phyloP scores from a whole-genome alignment of 2,888 invertebrate species.

The Andrena camellia region DNA sequence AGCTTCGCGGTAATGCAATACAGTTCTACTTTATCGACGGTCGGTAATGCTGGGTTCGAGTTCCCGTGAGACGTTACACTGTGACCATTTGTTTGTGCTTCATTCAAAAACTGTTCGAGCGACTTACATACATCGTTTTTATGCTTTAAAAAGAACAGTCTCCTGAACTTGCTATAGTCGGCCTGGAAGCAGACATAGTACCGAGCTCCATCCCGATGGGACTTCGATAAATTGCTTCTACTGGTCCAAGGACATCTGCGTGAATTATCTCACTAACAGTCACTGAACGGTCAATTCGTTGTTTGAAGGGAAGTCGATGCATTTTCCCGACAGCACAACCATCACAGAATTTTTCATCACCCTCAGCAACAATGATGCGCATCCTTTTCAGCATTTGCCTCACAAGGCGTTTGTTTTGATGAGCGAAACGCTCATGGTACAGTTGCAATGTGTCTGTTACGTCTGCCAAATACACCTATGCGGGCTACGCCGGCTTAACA shows the following conservation, averaged over 20 bases:
- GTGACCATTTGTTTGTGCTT: conserved; percentile 20
- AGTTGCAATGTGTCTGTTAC: not conserved
- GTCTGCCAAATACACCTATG: not conserved
- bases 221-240: conserved; percentile 37
- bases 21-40: too few relatives aligned
- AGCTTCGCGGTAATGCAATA: too few relatives aligned
- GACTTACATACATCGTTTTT: conserved; percentile 58
- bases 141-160: conserved; percentile 51
- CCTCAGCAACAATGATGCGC: not conserved
- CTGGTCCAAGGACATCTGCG: conserved; percentile 62
- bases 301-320: conserved; percentile 37
- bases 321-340: conserved; percentile 56
- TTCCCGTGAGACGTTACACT: too few relatives aligned
- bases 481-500: not conserved
- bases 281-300: conserved; percentile 10
- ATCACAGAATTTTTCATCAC: not conserved
- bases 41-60: too few relatives aligned
- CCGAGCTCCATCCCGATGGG: conserved; percentile 38
- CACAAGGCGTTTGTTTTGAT: not conserved
- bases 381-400: not conserved
- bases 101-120: conserved; percentile 56
- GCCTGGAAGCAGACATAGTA: conserved; percentile 67
- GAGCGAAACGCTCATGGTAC: not conserved
- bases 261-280: conserved; percentile 58
- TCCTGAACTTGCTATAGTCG: conserved; percentile 54